Evolutionary conservation across 2,888 invertebrate species (phyloP), one percentile per base, ranked within the genome.

Genomic region (Leptinotarsa haldemani): DNA sequence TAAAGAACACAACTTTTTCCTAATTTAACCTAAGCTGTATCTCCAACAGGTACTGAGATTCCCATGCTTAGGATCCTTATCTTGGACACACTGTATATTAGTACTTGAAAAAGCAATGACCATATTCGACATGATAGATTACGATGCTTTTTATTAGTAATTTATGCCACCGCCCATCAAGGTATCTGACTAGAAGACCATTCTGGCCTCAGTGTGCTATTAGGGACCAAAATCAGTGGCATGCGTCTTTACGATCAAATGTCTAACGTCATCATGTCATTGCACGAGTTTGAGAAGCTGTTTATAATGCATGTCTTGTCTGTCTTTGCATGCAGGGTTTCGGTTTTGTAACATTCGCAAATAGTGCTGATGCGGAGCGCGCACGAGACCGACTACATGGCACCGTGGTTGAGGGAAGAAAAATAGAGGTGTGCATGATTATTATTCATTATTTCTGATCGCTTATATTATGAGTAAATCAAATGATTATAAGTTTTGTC

Each of bases 321-420:
- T 94, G 95, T 95, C 94, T 88, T 89, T 95, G 95, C 96, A 95
- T 95, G 94, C 96, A 99, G 99, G 99, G 99, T 94, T 99, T 99
- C 95, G 99, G 99, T 95, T 99, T 99, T 96, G 99, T 99, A 94
- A 99, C 99, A 94, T 99, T 99, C 97, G 98, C 98, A 94, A 97
- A 97, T 95, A 97, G 97, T 94, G 95, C 95, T 93, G 99, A 99
- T 93, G 99, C 99, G 92, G 99, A 99, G 94, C 95, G 97, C 94
- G 99, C 99, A 95, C 97, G 99, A 94, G 98, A 98, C 94, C 97
- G 98, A 94, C 96, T 99, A 93, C 98, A 99, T 95, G 98, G 98
- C 94, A 97, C 98, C 93, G 97, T 98, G 95, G 98, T 99, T 94
- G 99, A 99, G 95, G 99, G 99, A 94, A 95, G 99, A 93, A 99